Conservation (phyloP, 2,797 vertebrate genomes). For the Atherinosoma microstoma region DNA sequence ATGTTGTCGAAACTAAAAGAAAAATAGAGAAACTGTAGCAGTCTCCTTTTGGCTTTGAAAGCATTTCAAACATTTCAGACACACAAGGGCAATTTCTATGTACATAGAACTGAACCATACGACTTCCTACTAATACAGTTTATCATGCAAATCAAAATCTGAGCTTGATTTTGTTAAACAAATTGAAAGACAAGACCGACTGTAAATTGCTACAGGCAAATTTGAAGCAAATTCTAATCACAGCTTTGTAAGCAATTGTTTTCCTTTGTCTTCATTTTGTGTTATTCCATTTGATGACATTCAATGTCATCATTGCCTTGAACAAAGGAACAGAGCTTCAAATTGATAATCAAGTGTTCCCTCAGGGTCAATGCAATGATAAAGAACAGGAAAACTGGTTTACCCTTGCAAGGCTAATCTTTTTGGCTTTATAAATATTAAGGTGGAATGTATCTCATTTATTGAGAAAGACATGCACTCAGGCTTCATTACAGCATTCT, state of each 20-base stretch:
- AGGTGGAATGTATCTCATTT: background rate
- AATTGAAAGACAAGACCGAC: slow-evolving; percentile 48
- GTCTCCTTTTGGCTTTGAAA: no score
- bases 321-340: slow-evolving; percentile 36
- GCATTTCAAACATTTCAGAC: no score
- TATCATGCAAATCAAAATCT: slow-evolving; percentile 57
- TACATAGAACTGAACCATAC: no score
- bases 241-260: slow-evolving; percentile 47
- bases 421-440: slow-evolving; percentile 28
- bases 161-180: slow-evolving; percentile 55
- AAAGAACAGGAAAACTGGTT: slow-evolving; percentile 46
- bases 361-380: slow-evolving; percentile 52
- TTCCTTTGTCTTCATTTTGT: slow-evolving; percentile 40
- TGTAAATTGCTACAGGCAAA: slow-evolving; percentile 55
- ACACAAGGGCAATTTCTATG: no score
- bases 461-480: background rate
- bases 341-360: slow-evolving; percentile 42
- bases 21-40: no score
- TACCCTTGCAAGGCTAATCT: slow-evolving; percentile 29
- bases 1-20: no score
- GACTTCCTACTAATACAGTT: no score
- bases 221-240: slow-evolving; percentile 54
- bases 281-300: slow-evolving; percentile 44
- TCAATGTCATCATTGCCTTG: slow-evolving; percentile 52
- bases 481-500: slow-evolving; percentile 13